A percentile compares a stretch with the other conserved stretches of the same genome.
phyloP scores from a whole-genome alignment of 2,797 vertebrate genomes.

The Chanos chanos region DNA sequence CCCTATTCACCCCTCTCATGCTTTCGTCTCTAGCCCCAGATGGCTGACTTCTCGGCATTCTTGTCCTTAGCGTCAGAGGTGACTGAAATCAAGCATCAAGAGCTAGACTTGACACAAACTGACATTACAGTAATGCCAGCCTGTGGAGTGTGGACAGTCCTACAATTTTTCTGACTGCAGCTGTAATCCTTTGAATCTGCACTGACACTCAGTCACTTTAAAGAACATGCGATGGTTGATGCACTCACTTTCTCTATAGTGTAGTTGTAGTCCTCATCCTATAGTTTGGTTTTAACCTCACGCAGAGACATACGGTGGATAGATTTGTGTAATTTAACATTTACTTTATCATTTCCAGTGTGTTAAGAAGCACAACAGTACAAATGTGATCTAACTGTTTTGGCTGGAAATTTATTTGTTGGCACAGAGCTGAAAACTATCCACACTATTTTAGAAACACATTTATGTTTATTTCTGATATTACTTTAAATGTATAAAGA shows the following conservation, averaged over 20 bases:
- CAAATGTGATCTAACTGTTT: too few relatives aligned
- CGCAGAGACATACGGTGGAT: too few relatives aligned
- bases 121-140: neutral
- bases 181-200: neutral
- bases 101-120: neutral
- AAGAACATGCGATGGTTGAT: conserved; percentile 3
- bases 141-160: neutral
- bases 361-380: too few relatives aligned
- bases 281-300: too few relatives aligned
- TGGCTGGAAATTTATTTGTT: too few relatives aligned
- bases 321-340: too few relatives aligned
- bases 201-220: conserved; percentile 17
- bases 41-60: neutral
- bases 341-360: too few relatives aligned
- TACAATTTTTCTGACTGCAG: neutral
- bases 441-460: too few relatives aligned
- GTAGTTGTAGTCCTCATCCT: neutral
- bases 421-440: too few relatives aligned
- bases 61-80: conserved; percentile 2
- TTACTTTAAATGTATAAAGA: too few relatives aligned
- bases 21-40: neutral
- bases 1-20: neutral
- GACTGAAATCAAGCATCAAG: neutral
- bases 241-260: neutral
- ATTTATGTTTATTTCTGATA: too few relatives aligned